Percentiles rank a stretch among this genome's conserved stretches.
These are phyloP conservation scores for Cisticola juncidis DNA, from an alignment of 2,113 vertebrate species.

Conservation along the genomic window DNA sequence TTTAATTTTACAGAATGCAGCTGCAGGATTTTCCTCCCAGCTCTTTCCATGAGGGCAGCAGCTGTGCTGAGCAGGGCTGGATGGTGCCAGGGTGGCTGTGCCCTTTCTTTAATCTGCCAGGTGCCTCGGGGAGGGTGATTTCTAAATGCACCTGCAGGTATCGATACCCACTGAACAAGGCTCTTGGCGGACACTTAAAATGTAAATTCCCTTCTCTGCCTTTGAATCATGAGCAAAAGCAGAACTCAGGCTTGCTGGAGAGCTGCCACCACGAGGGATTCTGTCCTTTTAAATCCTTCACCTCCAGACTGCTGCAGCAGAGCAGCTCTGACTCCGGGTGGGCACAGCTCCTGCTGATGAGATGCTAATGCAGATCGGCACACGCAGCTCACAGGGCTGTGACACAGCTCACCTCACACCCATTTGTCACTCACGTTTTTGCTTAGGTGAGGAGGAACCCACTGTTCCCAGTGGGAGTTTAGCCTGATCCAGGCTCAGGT, in stretches of 20 bases:
- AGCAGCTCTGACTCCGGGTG: neutral
- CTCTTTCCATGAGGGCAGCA: neutral
- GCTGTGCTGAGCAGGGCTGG: neutral
- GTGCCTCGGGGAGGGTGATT: neutral
- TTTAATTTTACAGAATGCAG: neutral
- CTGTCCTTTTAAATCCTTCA: constrained; percentile 49
- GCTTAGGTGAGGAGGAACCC: neutral
- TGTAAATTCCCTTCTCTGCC: neutral
- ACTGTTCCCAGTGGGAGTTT: neutral
- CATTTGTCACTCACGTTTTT: neutral
- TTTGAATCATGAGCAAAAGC: neutral
- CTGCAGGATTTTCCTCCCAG: neutral
- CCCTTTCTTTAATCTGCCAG: neutral
- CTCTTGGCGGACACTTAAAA: neutral
- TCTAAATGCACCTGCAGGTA: neutral
- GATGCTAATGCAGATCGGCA: neutral
- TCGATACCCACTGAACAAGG: accelerated
- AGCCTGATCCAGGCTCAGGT: neutral
- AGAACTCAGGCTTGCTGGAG: neutral
- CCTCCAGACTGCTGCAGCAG: neutral
- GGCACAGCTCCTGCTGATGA: neutral
- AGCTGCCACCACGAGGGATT: neutral
- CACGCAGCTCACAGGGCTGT: neutral
- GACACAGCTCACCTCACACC: neutral
- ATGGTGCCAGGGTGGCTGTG: neutral